Base-by-base conservation (phyloP, 2,797 vertebrate species). In the Zenarchopterus dispar region DNA sequence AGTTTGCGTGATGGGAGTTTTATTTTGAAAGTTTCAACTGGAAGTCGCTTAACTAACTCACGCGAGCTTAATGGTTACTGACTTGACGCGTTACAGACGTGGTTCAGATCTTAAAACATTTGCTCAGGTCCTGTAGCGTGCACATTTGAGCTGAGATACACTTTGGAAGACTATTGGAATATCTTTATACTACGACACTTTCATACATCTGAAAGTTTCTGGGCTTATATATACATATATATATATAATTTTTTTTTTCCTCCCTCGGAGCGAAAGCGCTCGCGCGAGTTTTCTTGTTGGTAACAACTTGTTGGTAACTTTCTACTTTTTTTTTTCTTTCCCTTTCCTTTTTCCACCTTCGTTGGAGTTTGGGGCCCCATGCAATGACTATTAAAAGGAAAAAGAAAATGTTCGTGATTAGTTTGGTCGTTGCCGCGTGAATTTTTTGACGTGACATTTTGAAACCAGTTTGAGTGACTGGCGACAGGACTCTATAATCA, bases 401-500 rank as follows among this genome's bases (percentile, higher is more conserved):
- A 52, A 59, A 67, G 70, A 67, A 81, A 63, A 82, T 72, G 80
- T 51, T 21, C 45, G 55, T 46, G 47, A 46, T n/a, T 49, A 39
- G 44, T 44, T 62, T 24, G 10, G 52, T 41, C 48, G 21, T 18
- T 42, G 13, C 15, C 8, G 28, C 8, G 33, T 53, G 33, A 69
- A 67, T 22, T 70, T 2, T 78, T 45, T 67, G 66, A 53, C n/a
- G 47, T 67, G 58, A 36, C 65, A 62, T 77, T 67, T 70, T 74
- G 19, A 17, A 70, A 89, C 64, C 81, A 81, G 79, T 82, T n/a
- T 83, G 75, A 83, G 68, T 67, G 70, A 82, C 87, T 80, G 81
- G 78, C 77, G 78, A 71, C 77, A 64, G 73, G 80, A 89, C 87
- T 81, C 44, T 77, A 70, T 89, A 88, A 93, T 93, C 92, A 93